A percentile compares a stretch with the other conserved stretches of the same genome.
Conservation (phyloP, 2,113 vertebrate species). For the Serilophus lunatus region DNA sequence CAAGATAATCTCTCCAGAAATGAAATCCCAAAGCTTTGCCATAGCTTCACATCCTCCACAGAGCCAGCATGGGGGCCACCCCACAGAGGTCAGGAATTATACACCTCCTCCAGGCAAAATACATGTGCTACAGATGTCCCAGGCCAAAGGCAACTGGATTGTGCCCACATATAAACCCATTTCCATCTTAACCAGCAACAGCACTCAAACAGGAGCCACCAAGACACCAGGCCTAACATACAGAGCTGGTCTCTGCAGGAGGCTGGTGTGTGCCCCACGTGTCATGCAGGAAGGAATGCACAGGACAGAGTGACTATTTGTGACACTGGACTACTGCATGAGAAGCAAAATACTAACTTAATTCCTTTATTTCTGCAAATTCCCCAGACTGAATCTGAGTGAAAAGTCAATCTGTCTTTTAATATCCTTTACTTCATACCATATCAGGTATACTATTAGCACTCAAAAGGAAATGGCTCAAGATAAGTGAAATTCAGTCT, state of each 20-base stretch:
- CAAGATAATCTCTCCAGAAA: neutral
- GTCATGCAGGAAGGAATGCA: accelerated
- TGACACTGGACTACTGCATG: neutral
- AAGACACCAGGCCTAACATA: neutral
- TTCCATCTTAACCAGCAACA: neutral
- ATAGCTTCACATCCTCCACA: neutral
- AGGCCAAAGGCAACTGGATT: neutral
- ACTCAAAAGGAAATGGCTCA: neutral
- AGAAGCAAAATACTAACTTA: neutral
- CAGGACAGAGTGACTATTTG: neutral
- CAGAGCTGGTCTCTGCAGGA: neutral
- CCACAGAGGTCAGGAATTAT: neutral
- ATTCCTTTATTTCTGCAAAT: neutral
- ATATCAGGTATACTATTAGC: neutral
- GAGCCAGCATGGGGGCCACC: accelerated
- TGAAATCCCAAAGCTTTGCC: neutral
- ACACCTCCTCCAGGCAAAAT: neutral
- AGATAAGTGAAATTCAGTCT: neutral
- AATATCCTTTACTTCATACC: neutral
- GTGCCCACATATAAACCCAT: neutral
- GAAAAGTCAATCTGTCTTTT: neutral
- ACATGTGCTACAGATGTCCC: neutral
- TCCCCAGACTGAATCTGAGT: neutral
- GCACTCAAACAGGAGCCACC: neutral
- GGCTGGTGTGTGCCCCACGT: neutral